Evolutionary conservation across 2,888 invertebrate genomes (phyloP), one percentile per base, ranked within the genome.

Genomic region (Unio delphinus): DNA sequence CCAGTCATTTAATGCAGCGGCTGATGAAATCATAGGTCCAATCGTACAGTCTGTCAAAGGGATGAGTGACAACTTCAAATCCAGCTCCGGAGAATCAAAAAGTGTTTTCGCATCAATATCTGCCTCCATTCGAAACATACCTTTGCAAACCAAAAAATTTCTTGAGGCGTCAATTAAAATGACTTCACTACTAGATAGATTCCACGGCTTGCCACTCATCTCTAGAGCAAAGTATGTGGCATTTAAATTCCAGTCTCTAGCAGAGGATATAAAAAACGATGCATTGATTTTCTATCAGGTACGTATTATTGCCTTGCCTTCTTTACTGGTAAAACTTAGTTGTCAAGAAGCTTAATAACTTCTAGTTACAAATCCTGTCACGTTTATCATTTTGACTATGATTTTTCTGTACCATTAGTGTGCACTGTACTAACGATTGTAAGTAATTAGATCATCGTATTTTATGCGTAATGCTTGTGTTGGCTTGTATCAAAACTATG

Each of bases 221-320:
- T 65, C 60, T 6, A 65, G 61, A 7, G 45, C 69, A 5, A 69
- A 70, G 59, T 56, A 69, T 30, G 55, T 74, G 30, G 70, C 64
- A 15, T 64, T 63, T 54, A 64, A 67, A 30, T 67, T 67, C 17
- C 71, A 69, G 45, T 65, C 65, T 17, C 55, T 76, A 54, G 63
- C 69, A 55, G 70, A 76, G 45, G 76, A 71, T 20, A 61, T 74
- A 6, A 61, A 72, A 30, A 58, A 55, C 3, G 76, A 76, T 63
- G 69, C 70, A 1, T 20, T 74, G 2, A 67, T 70, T 26, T 69
- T 76, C 61, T 76, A 70, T 58, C 57, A 72, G 30, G 76, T 76
- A 67, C 55, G 64, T 61, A 55, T 15, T 55, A 28, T 34, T 58
- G 15, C 64, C 17, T 30, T 55, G 6, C 60, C 17, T 55, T 62